phyloP scores from a whole-genome alignment of 2,113 vertebrate species.

The Oreotragus oreotragus region DNA sequence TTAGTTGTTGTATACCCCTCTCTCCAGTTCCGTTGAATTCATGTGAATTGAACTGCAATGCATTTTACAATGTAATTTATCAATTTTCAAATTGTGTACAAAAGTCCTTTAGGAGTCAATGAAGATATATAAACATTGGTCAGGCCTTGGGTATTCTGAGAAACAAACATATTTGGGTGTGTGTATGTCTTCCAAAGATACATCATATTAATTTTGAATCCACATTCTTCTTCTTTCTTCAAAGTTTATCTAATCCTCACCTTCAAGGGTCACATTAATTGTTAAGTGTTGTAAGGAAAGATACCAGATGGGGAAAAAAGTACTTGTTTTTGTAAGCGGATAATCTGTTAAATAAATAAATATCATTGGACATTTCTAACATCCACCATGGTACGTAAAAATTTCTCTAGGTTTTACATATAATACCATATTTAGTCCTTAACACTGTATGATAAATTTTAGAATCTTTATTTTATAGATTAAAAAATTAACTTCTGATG shows the following conservation, averaged over 20 bases:
- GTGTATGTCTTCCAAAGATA: background rate
- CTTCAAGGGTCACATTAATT: background rate
- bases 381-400: background rate
- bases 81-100: background rate
- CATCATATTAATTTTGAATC: background rate
- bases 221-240: background rate
- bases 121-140: background rate
- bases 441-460: background rate
- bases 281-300: background rate
- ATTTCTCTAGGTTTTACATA: background rate
- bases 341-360: conserved; percentile 25
- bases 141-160: background rate
- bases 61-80: background rate
- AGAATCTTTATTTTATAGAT: conserved; percentile 3
- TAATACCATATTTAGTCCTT: background rate
- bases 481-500: conserved; percentile 4
- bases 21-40: background rate
- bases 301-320: background rate
- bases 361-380: background rate
- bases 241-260: background rate
- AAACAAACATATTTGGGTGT: background rate
- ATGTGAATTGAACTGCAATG: background rate
- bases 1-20: background rate
- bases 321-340: background rate
- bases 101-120: background rate